Base-by-base conservation (phyloP, 2,797 vertebrate genomes). In the Leptodactylus fallax region DNA sequence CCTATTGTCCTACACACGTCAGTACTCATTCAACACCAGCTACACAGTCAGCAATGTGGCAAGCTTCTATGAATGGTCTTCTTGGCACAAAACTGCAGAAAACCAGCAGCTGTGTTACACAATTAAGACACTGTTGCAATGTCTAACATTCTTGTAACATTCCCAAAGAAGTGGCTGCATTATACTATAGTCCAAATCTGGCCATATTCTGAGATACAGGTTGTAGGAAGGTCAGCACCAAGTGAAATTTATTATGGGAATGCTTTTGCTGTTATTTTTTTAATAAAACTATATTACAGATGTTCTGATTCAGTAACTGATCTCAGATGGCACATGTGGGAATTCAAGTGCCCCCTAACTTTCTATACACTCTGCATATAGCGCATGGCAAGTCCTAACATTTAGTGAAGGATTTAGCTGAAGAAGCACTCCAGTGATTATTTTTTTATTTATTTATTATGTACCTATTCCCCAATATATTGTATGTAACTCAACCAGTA, bases 31-130 rank as follows among this genome's bases (percentile, higher is more conserved):
- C 61, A 86, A 49, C 51, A 79, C 60, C 25, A 63, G 13, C 36
- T 61, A 77, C 56, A 78, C 47, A 85, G 25, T 78, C 49, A 85
- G 23, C 72, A 85, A 53, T 78, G n/a, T 85, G 74, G 72, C 14
- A 51, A 63, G 74, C 12, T 71, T 25, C 71, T 83, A 71, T 53
- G 49, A 83, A 60, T 58, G 69, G 56, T 23, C 82, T 47, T 53
- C 23, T 47, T 85, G n/a, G 36, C 19, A 58, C n/a, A 84, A 19
- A 45, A 58, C 21, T 74, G 81, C 53, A 74, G 67, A 72, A 71
- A 58, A n/a, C 63, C 49, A 55, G 49, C 81, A 72, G 55, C 67
- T 84, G 83, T 25, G 55, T 49, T 60, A 58, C 45, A 72, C 25
- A 72, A 83, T 71, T 17, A 45, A 19, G 23, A 84, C 51, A 60